Conservation (phyloP, 2,797 vertebrate genomes). For the Tapirus indicus region DNA sequence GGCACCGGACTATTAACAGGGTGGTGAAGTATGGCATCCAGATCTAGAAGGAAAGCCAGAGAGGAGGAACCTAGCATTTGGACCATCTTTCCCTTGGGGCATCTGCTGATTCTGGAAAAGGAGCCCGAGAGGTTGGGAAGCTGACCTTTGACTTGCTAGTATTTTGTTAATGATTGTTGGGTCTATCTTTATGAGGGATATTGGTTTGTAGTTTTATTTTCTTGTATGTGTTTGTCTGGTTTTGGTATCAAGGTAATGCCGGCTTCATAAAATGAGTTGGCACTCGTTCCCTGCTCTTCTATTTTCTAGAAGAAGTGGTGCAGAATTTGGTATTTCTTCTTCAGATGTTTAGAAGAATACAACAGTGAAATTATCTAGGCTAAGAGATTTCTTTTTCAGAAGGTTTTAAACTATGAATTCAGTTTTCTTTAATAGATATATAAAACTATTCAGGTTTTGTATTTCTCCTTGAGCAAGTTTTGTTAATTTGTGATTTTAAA, state of each 20-base stretch:
- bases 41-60: neutral
- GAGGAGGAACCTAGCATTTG: neutral
- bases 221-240: neutral
- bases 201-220: neutral
- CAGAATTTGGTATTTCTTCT: neutral
- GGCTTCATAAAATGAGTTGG: neutral
- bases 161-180: constrained; percentile 27
- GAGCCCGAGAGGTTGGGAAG: neutral
- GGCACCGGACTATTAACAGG: neutral
- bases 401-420: neutral
- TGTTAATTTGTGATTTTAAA: neutral
- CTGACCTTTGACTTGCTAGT: neutral
- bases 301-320: neutral
- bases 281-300: neutral
- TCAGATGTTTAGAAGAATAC: neutral
- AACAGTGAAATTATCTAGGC: neutral
- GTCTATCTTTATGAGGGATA: neutral
- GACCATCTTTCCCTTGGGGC: neutral
- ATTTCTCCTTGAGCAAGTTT: neutral
- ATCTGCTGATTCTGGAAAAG: constrained; percentile 1
- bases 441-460: neutral
- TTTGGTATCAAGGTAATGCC: neutral
- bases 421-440: neutral
- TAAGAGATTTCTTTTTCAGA: neutral
- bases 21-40: neutral